These are phyloP conservation scores for Dermatophagoides farinae DNA, from an alignment of 1,140 invertebrate genomes.

Conservation along the genomic window DNA sequence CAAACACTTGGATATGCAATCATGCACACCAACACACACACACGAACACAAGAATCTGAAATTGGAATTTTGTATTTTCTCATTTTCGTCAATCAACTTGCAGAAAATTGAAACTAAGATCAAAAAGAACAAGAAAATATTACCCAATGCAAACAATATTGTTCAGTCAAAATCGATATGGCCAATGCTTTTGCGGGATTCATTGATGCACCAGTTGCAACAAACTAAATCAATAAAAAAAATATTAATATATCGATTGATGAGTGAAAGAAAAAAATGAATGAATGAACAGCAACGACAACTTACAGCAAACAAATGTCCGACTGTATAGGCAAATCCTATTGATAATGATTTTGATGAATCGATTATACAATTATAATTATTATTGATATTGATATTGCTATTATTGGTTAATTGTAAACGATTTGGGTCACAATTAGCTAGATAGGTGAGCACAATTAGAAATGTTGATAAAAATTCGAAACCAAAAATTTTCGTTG, in stretches of 20 bases:
- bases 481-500: conserved; percentile 18
- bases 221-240: conserved; percentile 21
- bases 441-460: conserved; percentile 20
- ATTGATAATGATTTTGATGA: conserved; percentile 23
- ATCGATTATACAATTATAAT: conserved; percentile 8
- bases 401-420: no score
- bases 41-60: no score
- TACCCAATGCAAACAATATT: conserved; percentile 34
- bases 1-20: no score
- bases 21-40: no score
- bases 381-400: no score
- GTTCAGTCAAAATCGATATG: conserved; percentile 29
- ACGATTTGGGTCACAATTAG: conserved; percentile 17
- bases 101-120: no score
- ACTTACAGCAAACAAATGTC: conserved; percentile 40
- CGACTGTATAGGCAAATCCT: conserved; percentile 36
- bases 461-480: conserved; percentile 21
- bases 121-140: not conserved
- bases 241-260: not conserved
- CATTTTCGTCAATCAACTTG: no score
- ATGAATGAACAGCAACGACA: not conserved
- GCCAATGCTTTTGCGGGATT: conserved; percentile 35
- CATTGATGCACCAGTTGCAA: conserved; percentile 33
- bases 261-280: not conserved
- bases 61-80: no score